Evolutionary conservation across 2,797 vertebrate genomes (phyloP), one percentile per base, ranked within the genome.

Genomic region (Periparus ater): DNA sequence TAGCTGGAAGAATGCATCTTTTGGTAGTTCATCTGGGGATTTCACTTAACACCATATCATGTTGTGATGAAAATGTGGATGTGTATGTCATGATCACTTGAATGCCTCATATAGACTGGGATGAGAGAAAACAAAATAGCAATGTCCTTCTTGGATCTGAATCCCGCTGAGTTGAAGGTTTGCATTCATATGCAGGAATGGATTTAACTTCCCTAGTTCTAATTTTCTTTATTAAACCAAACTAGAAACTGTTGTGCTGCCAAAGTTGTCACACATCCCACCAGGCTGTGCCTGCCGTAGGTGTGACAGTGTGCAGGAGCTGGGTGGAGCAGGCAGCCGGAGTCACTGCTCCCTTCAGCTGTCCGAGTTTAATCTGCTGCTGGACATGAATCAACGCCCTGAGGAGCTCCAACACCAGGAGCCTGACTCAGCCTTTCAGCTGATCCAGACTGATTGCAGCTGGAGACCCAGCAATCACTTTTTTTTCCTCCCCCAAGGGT

Each of bases 371-470:
- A 66, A 83, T 89, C 87, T 91, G 71, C 55, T 77, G 72, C 78
- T 92, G 88, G 84, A 85, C 53, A 2, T 16, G 83, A 95, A 86
- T 94, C 94, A 96, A 96, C 53, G 87, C 81, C 84, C 89, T 36
- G 42, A 89, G 77, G 80, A 95, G 68, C 73, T 89, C 68, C 85
- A 48, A 34, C 67, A 68, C 53, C 61, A 42, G 70, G 79, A 95
- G 67, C 36, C 85, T 89, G 85, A 95, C 63, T 95, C 92, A 89
- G 75, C 70, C 72, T 81, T 72, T 87, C 65, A 92, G 86, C 54
- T 73, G 87, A 89, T 93, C 57, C 73, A 79, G 86, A 60, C 90
- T 62, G 83, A 89, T 54, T 96, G 82, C 94, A 96, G 85, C 94
- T 96, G 95, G 82, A 93, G 61, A 94, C 75, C 84, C 67, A 78